A percentile compares a stretch with the other conserved stretches of the same genome.
Conservation (phyloP, 2,113 vertebrate species). For the Lagenorhynchus albirostris region DNA sequence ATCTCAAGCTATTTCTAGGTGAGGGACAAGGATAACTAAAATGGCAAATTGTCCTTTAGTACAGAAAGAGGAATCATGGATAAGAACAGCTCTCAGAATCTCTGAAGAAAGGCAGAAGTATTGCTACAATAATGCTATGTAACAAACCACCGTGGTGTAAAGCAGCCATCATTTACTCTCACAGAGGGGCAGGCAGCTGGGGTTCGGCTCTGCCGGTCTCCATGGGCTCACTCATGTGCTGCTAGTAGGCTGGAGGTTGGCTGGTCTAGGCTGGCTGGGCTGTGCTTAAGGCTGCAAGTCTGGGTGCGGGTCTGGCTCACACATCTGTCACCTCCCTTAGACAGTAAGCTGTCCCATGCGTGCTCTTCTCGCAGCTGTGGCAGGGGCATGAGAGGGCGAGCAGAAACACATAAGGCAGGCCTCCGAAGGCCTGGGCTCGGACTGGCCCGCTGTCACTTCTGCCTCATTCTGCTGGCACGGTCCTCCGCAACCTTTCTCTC, state of each 20-base stretch:
- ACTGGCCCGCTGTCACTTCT: not conserved
- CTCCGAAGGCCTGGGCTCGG: not conserved
- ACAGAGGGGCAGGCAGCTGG: not conserved
- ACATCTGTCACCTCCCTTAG: not conserved
- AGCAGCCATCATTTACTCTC: not conserved
- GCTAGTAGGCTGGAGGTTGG: not conserved
- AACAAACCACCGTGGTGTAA: not conserved
- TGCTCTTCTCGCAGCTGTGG: not conserved
- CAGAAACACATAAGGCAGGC: not conserved
- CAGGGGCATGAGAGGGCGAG: not conserved
- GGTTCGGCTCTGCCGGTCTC: not conserved
- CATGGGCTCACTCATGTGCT: rapidly evolving
- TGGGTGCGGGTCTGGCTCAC: not conserved
- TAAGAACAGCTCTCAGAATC: not conserved
- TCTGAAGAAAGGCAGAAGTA: not conserved
- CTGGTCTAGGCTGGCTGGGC: not conserved
- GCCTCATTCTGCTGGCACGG: not conserved
- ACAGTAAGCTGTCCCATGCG: not conserved
- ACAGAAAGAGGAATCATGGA: not conserved
- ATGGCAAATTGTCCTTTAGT: not conserved
- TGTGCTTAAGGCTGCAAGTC: not conserved
- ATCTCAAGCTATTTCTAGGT: not conserved
- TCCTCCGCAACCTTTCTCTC: not conserved
- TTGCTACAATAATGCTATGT: rapidly evolving
- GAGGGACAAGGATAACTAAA: not conserved